A percentile compares a stretch with the other conserved stretches of the same genome.
Evolutionary conservation across 2,797 vertebrate genomes (phyloP).

Genomic region (Scolopax bukidnonensis): DNA sequence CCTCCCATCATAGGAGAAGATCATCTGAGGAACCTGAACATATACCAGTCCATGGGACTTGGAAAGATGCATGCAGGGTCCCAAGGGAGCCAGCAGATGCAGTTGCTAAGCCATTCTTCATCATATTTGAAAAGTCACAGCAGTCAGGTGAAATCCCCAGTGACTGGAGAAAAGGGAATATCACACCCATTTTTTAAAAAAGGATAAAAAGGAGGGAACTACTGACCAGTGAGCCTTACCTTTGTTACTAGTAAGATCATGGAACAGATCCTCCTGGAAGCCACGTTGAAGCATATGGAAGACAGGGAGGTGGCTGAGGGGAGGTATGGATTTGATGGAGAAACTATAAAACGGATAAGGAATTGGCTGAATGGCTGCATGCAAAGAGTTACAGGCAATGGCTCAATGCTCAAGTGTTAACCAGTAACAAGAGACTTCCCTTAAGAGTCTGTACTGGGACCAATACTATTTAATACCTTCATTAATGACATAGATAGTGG

Average conservation of each 20-base stretch:
- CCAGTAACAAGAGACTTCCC: not conserved
- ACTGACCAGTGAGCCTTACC: not conserved
- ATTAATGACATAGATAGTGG: not conserved
- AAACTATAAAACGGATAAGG: not conserved
- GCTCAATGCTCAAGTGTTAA: not conserved
- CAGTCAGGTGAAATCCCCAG: not conserved
- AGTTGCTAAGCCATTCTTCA: not conserved
- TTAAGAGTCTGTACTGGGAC: too few relatives aligned
- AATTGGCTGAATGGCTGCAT: not conserved
- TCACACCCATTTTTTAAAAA: not conserved
- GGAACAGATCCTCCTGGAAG: not conserved
- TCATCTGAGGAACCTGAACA: not conserved
- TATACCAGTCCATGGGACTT: not conserved
- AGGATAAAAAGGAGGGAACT: not conserved
- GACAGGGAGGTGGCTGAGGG: not conserved
- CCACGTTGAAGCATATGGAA: not conserved
- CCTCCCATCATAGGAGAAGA: not conserved
- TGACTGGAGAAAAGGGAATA: not conserved
- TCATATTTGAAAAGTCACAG: not conserved
- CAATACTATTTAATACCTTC: not conserved
- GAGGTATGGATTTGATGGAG: not conserved
- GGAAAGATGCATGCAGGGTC: not conserved
- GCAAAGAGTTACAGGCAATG: not conserved
- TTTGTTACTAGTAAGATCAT: not conserved
- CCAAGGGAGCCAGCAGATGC: not conserved